Evolutionary conservation across 2,888 invertebrate species (phyloP).

Genomic region (Yponomeuta evonymella): DNA sequence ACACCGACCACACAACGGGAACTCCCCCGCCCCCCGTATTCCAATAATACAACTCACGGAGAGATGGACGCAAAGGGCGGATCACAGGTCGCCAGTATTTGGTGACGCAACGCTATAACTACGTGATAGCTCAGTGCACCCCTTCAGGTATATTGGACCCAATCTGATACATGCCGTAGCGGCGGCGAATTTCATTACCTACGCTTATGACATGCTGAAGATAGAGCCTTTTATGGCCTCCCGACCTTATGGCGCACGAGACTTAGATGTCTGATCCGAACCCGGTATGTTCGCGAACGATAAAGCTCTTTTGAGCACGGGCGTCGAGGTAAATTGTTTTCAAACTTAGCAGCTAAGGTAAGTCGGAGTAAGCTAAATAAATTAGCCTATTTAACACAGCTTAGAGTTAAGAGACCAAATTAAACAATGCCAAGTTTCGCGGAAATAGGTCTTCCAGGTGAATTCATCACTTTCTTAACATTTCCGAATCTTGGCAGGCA

Average conservation of each 20-base stretch:
- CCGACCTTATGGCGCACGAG: background rate
- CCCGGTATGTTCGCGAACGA: background rate
- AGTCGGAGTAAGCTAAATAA: background rate
- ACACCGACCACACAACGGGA: background rate
- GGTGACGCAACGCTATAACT: conserved; percentile 24
- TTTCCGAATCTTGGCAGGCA: background rate
- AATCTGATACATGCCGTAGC: conserved; percentile 66
- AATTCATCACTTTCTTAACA: background rate
- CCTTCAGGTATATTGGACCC: conserved; percentile 64
- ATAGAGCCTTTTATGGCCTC: background rate
- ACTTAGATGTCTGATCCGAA: background rate
- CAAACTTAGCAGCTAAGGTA: background rate
- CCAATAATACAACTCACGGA: background rate
- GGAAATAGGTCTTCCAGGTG: background rate
- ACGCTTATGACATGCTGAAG: conserved; percentile 45
- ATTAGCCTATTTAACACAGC: conserved; percentile 1
- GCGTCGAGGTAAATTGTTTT: background rate
- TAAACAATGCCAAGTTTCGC: background rate
- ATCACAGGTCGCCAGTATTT: background rate
- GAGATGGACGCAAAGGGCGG: background rate
- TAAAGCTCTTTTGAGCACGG: background rate
- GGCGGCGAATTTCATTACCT: conserved; percentile 66
- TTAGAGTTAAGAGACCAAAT: background rate
- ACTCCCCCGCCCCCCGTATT: background rate
- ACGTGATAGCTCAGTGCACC: conserved; percentile 44